Evolutionary conservation across 2,888 invertebrate genomes (phyloP).

Genomic region (Drosophila maculinotata): DNA sequence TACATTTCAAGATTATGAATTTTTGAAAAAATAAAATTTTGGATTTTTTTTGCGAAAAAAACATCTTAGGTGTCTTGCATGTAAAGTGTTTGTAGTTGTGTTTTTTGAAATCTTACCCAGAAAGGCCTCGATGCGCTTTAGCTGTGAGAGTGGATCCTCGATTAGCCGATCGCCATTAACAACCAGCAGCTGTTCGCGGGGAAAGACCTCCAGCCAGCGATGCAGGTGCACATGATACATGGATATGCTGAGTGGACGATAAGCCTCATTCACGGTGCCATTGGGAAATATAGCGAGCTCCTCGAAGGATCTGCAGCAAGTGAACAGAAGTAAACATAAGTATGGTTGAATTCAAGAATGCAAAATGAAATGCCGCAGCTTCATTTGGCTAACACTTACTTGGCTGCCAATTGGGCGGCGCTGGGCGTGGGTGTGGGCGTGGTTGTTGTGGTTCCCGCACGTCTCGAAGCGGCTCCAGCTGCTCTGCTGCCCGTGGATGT

Average conservation of each 20-base stretch:
- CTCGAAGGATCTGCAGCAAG: constrained; percentile 88
- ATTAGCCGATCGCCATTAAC: constrained; percentile 97
- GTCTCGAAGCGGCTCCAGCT: constrained; percentile 27
- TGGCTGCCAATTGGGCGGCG: constrained; percentile 81
- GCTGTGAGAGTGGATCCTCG: constrained; percentile 94
- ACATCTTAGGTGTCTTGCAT: too few species aligned
- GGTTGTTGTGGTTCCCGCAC: constrained; percentile 53
- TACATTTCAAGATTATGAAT: too few species aligned
- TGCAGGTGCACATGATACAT: constrained; percentile 96
- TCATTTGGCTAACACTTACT: constrained; percentile 71
- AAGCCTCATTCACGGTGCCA: constrained; percentile 93
- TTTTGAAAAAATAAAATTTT: too few species aligned
- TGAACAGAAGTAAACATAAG: constrained; percentile 16
- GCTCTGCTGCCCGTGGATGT: constrained; percentile 46
- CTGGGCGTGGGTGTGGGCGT: constrained; percentile 67
- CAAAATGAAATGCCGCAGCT: not conserved
- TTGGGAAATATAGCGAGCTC: constrained; percentile 92
- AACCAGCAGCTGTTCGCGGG: constrained; percentile 95
- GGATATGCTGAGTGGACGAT: constrained; percentile 93
- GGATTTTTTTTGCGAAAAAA: too few species aligned
- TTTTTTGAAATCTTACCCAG: constrained; percentile 87
- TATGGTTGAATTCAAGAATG: too few species aligned
- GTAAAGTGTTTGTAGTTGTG: too few species aligned
- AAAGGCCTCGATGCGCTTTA: constrained; percentile 94
- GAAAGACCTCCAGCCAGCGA: constrained; percentile 96